These are phyloP conservation scores for Xestia sexstrigata DNA, from an alignment of 2,888 invertebrate genomes.

Conservation along the genomic window DNA sequence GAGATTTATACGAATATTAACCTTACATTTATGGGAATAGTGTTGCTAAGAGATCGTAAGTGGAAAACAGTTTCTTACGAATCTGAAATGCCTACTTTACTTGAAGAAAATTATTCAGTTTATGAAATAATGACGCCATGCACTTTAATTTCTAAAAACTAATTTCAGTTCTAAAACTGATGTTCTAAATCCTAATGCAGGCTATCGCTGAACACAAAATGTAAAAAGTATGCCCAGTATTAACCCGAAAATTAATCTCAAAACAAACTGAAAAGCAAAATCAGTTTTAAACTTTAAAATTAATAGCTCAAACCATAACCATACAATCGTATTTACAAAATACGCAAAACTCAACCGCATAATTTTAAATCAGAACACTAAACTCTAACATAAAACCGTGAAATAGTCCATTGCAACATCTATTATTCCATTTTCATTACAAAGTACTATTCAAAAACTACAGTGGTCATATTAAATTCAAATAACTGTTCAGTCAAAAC, in stretches of 20 bases:
- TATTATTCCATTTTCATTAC: slow-evolving; percentile 45
- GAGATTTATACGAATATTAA: background rate
- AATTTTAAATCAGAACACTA: slow-evolving; percentile 33
- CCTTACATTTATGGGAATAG: background rate
- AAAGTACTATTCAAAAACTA: slow-evolving; percentile 28
- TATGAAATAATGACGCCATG: background rate
- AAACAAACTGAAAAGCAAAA: background rate
- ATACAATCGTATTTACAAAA: slow-evolving; percentile 14
- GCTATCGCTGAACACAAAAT: background rate
- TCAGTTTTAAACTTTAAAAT: background rate
- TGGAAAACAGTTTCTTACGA: background rate
- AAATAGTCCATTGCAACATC: slow-evolving; percentile 41
- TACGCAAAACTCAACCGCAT: slow-evolving; percentile 6
- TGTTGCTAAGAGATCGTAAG: background rate
- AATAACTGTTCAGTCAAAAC: slow-evolving; percentile 26
- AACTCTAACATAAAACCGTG: slow-evolving; percentile 25
- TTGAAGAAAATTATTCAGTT: background rate
- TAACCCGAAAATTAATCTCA: background rate
- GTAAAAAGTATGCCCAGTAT: background rate
- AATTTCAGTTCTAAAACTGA: no score
- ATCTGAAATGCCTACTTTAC: background rate
- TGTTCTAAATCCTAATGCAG: background rate
- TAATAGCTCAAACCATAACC: slow-evolving; percentile 10
- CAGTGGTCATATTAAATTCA: slow-evolving; percentile 41
- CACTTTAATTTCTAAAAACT: background rate